Evolutionary conservation across 2,113 vertebrate species (phyloP).

Genomic region (Bufo bufo): DNA sequence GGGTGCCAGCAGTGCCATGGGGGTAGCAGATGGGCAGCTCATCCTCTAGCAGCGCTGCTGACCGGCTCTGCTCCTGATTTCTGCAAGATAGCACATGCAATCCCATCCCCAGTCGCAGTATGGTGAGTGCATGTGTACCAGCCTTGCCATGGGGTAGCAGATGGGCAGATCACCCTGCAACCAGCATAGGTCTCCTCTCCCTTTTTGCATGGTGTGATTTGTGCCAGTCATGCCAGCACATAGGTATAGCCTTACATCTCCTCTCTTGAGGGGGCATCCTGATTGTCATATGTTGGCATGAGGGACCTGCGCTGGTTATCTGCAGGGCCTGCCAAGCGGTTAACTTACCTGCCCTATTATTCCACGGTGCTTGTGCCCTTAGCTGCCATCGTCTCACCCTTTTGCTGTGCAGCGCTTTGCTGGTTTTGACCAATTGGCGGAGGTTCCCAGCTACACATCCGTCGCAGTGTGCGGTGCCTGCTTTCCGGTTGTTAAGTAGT

Average conservation of each 20-base stretch:
- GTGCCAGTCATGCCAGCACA: neutral
- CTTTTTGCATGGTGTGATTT: neutral
- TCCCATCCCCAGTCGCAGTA: neutral
- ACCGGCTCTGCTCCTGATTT: neutral
- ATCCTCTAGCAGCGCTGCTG: conserved; percentile 13
- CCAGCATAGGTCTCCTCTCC: neutral
- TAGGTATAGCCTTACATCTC: neutral
- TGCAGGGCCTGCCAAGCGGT: neutral
- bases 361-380: neutral
- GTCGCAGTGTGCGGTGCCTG: neutral
- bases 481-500: conserved; percentile 36
- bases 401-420: conserved; percentile 6
- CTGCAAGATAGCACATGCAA: neutral
- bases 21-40: conserved; percentile 5
- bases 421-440: neutral
- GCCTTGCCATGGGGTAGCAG: conserved; percentile 14
- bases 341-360: neutral
- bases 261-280: neutral
- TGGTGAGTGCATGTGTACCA: neutral
- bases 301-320: neutral
- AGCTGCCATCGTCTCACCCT: neutral
- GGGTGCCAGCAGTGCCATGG: conserved; percentile 22
- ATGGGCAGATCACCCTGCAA: neutral
- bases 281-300: neutral
- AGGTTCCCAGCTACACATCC: neutral